These are phyloP conservation scores for Ictalurus furcatus DNA, from an alignment of 2,113 vertebrate genomes.

Conservation along the genomic window DNA sequence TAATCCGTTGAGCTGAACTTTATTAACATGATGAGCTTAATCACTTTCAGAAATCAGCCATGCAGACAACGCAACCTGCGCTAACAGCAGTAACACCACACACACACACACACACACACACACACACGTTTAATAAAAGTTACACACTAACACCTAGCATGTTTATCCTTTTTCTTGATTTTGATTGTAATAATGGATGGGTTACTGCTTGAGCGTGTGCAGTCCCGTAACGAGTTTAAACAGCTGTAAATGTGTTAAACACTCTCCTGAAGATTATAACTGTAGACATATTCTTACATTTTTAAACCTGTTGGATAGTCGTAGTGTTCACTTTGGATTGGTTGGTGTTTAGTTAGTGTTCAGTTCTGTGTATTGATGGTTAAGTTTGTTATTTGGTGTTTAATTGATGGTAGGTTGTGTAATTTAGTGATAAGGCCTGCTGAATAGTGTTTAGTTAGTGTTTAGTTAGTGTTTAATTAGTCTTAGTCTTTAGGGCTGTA, in stretches of 20 bases:
- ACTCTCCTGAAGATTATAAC: too few species aligned
- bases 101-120: constrained; percentile 28
- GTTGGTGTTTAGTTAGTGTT: neutral
- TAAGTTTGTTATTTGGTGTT: neutral
- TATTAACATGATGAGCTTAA: constrained; percentile 43
- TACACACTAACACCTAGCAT: neutral
- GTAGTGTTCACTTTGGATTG: neutral
- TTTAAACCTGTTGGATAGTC: too few species aligned
- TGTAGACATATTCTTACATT: too few species aligned
- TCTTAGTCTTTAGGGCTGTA: neutral
- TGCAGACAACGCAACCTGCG: constrained; percentile 27
- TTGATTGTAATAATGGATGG: neutral
- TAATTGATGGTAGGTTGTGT: too few species aligned
- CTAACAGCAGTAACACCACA: neutral
- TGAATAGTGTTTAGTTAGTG: neutral
- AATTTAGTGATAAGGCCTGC: neutral
- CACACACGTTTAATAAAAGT: neutral
- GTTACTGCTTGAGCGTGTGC: neutral
- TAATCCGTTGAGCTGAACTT: constrained; percentile 39
- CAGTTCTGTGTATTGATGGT: too few species aligned
- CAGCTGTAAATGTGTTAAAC: neutral
- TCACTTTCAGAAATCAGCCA: constrained; percentile 37
- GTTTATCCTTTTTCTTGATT: neutral
- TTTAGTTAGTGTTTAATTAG: neutral
- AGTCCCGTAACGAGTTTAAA: neutral